These are phyloP conservation scores for Drosophila nr. medialis DNA, from an alignment of 2,888 invertebrate species.

Conservation along the genomic window DNA sequence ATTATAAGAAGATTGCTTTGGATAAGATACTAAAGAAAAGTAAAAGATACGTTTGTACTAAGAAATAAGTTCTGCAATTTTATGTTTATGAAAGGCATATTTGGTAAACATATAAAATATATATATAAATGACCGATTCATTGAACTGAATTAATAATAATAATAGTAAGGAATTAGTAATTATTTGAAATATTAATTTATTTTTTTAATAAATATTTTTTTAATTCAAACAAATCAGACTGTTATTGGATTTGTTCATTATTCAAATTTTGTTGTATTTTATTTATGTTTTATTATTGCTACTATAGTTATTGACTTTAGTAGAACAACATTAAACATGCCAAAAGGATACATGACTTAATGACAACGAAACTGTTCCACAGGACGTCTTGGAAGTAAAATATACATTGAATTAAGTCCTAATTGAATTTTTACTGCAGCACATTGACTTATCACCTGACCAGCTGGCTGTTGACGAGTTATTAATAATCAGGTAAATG, in stretches of 20 bases:
- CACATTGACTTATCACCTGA: background rate
- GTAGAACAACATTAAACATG: background rate
- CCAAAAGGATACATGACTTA: background rate
- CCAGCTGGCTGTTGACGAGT: conserved; percentile 13
- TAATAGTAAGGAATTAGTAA: background rate
- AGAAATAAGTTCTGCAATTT: background rate
- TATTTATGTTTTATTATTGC: background rate
- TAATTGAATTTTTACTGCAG: background rate
- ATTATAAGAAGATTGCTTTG: background rate
- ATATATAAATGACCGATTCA: background rate
- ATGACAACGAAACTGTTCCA: background rate
- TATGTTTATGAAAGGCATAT: background rate
- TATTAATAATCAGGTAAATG: conserved; percentile 21
- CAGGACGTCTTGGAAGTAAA: background rate
- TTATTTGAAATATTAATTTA: background rate
- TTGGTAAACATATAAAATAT: background rate
- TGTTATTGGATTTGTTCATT: no score
- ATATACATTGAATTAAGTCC: background rate
- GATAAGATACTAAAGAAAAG: background rate
- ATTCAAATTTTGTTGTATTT: no score
- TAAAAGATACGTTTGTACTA: background rate
- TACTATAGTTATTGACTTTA: background rate
- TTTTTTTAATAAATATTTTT: background rate
- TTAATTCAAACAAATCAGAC: background rate
- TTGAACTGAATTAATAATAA: no score